These are phyloP conservation scores for Homarus gammarus DNA, from an alignment of 2,888 invertebrate species.

Conservation along the genomic window DNA sequence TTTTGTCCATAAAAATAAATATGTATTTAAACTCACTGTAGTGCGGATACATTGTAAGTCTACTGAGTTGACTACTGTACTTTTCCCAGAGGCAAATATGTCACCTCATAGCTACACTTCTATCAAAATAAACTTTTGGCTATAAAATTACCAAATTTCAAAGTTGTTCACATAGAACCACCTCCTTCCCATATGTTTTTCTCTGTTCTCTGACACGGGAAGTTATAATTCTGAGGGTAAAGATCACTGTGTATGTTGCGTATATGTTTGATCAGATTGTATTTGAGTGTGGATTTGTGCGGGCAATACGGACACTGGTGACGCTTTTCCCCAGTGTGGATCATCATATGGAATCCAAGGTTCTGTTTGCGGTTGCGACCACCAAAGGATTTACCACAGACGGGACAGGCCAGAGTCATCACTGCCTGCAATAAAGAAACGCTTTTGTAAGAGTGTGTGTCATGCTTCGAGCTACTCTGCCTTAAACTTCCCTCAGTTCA, in stretches of 20 bases:
- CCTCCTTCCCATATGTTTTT: constrained; percentile 24
- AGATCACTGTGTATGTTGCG: constrained; percentile 61
- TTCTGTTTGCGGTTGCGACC: constrained; percentile 75
- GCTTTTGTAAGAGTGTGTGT: constrained; percentile 38
- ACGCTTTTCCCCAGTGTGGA: constrained; percentile 71
- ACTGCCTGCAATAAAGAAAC: constrained; percentile 68
- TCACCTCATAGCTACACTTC: neutral
- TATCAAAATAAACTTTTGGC: neutral
- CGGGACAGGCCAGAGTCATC: constrained; percentile 61
- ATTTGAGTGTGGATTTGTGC: constrained; percentile 71
- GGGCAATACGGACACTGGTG: constrained; percentile 71
- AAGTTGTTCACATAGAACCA: neutral
- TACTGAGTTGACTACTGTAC: no score
- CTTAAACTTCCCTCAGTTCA: constrained; percentile 10
- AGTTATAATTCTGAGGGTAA: neutral
- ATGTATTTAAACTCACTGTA: no score
- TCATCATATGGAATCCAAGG: constrained; percentile 73
- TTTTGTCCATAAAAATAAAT: neutral
- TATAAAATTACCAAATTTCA: neutral
- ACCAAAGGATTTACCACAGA: constrained; percentile 70
- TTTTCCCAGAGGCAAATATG: no score
- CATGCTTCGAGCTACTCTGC: constrained; percentile 9
- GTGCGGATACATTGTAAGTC: no score
- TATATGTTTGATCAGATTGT: constrained; percentile 71
- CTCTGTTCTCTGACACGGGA: neutral